Conservation (phyloP, 2,797 vertebrate genomes). For the Gambelia wislizenii region DNA sequence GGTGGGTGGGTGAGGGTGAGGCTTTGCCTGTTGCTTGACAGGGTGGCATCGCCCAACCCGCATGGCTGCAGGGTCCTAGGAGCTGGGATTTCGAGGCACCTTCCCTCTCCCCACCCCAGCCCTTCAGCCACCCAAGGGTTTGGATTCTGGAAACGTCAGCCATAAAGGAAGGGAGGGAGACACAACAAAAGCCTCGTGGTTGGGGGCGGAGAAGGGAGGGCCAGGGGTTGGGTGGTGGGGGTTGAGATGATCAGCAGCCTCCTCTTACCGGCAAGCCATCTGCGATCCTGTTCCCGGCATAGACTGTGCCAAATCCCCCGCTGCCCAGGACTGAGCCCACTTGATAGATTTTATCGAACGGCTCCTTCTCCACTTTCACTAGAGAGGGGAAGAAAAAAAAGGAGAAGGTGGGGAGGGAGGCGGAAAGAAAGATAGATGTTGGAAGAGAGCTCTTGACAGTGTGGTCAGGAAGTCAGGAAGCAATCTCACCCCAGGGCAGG, state of each 20-base stretch:
- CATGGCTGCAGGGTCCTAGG: neutral
- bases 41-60: neutral
- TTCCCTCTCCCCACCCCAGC: too few species aligned
- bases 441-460: neutral
- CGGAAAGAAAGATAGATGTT: neutral
- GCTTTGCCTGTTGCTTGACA: neutral
- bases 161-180: neutral
- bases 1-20: neutral
- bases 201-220: neutral
- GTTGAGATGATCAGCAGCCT: neutral
- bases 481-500: neutral
- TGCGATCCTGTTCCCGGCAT: conserved; percentile 89
- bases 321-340: conserved; percentile 94
- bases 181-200: conserved; percentile 26
- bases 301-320: conserved; percentile 95
- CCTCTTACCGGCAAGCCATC: conserved; percentile 93
- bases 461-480: neutral
- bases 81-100: conserved; percentile 10
- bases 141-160: neutral
- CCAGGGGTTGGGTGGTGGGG: too few species aligned
- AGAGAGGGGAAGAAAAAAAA: conserved; percentile 31
- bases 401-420: neutral
- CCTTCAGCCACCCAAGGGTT: neutral
- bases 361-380: conserved; percentile 93
- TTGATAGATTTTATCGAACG: conserved; percentile 94